A percentile compares a stretch with the other conserved stretches of the same genome.
Evolutionary conservation across 2,888 invertebrate species (phyloP).

Genomic region (Leucophora obtusa): DNA sequence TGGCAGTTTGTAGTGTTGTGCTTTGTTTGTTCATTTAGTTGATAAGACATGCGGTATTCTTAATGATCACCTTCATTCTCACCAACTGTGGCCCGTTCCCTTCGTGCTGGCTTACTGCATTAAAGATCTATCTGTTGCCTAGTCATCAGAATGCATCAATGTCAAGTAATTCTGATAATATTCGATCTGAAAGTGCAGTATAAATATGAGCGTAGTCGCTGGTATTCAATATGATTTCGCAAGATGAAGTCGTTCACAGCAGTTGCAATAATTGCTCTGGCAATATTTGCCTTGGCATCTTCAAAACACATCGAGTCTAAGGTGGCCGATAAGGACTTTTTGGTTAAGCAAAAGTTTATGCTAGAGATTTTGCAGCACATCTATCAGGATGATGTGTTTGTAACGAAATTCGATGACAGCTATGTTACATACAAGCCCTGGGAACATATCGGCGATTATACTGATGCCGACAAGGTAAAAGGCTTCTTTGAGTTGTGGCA

Average conservation of each 20-base stretch:
- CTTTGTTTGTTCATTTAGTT: neutral
- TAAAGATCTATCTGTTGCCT: constrained; percentile 29
- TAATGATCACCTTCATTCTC: neutral
- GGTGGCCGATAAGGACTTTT: constrained; percentile 80
- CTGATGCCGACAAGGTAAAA: constrained; percentile 80
- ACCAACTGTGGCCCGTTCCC: neutral
- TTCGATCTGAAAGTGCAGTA: constrained; percentile 58
- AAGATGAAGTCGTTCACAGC: constrained; percentile 76
- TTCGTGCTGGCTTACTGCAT: neutral
- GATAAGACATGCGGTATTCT: neutral
- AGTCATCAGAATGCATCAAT: neutral
- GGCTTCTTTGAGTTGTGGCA: constrained; percentile 81
- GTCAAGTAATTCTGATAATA: constrained; percentile 38
- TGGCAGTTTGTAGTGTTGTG: too few species aligned
- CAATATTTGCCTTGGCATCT: constrained; percentile 69
- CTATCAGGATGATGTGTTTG: constrained; percentile 81
- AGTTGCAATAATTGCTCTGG: constrained; percentile 71
- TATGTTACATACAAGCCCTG: constrained; percentile 80
- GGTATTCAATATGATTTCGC: constrained; percentile 69
- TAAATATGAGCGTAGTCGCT: constrained; percentile 65
- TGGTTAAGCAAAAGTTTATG: constrained; percentile 80
- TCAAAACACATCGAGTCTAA: constrained; percentile 72
- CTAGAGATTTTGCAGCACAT: constrained; percentile 81
- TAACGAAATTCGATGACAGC: constrained; percentile 79
- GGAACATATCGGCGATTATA: constrained; percentile 82